Base-by-base conservation (phyloP, 2,113 vertebrate genomes). In the Brachypodius melanocephalos region DNA sequence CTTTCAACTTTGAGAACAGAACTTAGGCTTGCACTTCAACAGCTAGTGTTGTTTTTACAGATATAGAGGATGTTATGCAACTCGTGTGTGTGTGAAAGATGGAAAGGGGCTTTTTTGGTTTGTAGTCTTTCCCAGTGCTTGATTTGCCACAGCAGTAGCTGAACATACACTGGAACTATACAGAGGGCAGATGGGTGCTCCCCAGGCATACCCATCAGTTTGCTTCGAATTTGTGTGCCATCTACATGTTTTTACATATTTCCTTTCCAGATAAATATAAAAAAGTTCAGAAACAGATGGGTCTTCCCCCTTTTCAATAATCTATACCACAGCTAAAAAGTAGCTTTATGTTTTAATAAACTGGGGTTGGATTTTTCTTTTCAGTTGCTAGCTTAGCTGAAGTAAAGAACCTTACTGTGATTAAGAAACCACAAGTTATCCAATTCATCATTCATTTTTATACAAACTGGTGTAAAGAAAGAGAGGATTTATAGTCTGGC, bases 401-500 rank as follows among this genome's bases (percentile, higher is more conserved):
- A 58, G 17, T 29, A 48, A 81, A 83, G 51, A 61, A 52, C 26
- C 16, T 59, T 40, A 17, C 28, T 38, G 26, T 63, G 48, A 59
- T 84, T 80, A 68, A 24, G 72, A 86, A 92, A 74, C 48, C 40
- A 48, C 29, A 54, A 25, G 4, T 68, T 59, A 75, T 29, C 5
- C 55, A 72, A 36, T 42, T 72, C 3, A 59, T 82, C 3, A 59
- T 82, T 32, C 40, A n/a, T 58, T 59, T 94, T 88, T 49, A 65
- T 34, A 9, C 24, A 74, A 63, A 76, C 25, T 49, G 17, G 5
- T 61, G 5, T 68, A 66, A 93, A 85, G 46, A 61, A 87, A 58
- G 31, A 71, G 26, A 72, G 9, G 62, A 78, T 95, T 94, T 89
- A 31, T 65, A 34, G 62, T 86, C 54, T 96, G 95, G 84, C 94